Conservation (phyloP, 2,888 invertebrate species). For the Dendrolimus houi region DNA sequence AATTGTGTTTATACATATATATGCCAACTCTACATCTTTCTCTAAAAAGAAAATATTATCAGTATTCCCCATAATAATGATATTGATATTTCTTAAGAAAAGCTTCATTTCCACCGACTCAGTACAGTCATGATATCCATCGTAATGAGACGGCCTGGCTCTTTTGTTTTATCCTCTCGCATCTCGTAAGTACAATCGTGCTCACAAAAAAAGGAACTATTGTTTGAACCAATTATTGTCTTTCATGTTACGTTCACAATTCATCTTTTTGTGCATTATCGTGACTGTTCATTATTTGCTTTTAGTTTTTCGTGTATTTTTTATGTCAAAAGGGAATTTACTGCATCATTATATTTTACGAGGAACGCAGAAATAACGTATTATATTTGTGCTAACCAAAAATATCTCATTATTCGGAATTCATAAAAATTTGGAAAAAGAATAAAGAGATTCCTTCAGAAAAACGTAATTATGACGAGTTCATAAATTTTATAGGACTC, state of each 20-base stretch:
- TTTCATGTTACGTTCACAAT: background rate
- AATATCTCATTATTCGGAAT: constrained; percentile 8
- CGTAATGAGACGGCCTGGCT: constrained; percentile 8
- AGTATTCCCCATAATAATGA: too few species aligned
- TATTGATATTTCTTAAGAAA: constrained; percentile 10
- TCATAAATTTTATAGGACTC: too few species aligned
- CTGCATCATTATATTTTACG: background rate
- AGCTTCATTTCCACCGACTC: constrained; percentile 9
- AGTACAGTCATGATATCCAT: background rate
- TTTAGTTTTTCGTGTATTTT: background rate
- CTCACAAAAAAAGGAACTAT: constrained; percentile 9
- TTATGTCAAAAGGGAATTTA: background rate
- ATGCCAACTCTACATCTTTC: too few species aligned
- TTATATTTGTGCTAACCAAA: background rate
- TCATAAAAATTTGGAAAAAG: constrained; percentile 7
- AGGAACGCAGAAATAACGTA: too few species aligned
- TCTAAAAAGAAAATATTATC: too few species aligned
- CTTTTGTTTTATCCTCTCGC: constrained; percentile 10
- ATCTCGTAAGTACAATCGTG: constrained; percentile 4
- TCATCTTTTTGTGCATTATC: background rate
- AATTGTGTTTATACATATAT: too few species aligned
- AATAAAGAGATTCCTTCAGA: background rate
- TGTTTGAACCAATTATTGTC: constrained; percentile 12
- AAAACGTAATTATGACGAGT: too few species aligned
- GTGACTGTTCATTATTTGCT: background rate